These are phyloP conservation scores for Enteromius treurensis DNA, from an alignment of 2,797 vertebrate genomes.

Conservation along the genomic window DNA sequence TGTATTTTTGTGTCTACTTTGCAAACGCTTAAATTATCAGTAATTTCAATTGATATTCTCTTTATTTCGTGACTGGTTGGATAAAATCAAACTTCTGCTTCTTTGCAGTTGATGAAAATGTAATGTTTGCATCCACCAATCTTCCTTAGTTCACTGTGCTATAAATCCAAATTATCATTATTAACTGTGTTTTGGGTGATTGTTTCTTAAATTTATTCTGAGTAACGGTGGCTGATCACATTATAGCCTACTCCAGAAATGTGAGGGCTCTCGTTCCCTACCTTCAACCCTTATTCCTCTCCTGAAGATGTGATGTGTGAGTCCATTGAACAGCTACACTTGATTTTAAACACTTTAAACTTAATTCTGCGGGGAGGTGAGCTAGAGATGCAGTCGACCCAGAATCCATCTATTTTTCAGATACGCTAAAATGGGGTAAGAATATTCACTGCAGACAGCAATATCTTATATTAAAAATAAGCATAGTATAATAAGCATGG, in stretches of 20 bases:
- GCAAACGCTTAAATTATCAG: not conserved
- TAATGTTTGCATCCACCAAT: not conserved
- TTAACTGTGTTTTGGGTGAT: not conserved
- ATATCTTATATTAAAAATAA: constrained; percentile 18
- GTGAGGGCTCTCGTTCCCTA: constrained; percentile 11
- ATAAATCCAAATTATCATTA: not conserved
- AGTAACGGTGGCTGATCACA: constrained; percentile 28
- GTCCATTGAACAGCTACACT: constrained; percentile 50
- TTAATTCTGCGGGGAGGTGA: constrained; percentile 46
- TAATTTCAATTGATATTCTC: not conserved
- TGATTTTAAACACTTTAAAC: constrained; percentile 53
- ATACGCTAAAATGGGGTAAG: constrained; percentile 18
- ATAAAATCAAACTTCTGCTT: not conserved
- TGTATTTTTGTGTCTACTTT: not conserved
- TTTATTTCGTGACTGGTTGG: not conserved
- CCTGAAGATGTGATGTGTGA: constrained; percentile 48
- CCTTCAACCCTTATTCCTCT: constrained; percentile 12
- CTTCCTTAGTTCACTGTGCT: not conserved
- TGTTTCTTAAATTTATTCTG: constrained; percentile 15
- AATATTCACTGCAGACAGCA: constrained; percentile 2
- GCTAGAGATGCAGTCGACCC: constrained; percentile 49
- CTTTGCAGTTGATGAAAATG: not conserved
- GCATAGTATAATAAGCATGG: constrained; percentile 6
- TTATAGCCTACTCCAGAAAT: constrained; percentile 8
- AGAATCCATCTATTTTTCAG: constrained; percentile 49